Evolutionary conservation across 1,140 invertebrate genomes (phyloP).

Genomic region (Ephestia elutella): DNA sequence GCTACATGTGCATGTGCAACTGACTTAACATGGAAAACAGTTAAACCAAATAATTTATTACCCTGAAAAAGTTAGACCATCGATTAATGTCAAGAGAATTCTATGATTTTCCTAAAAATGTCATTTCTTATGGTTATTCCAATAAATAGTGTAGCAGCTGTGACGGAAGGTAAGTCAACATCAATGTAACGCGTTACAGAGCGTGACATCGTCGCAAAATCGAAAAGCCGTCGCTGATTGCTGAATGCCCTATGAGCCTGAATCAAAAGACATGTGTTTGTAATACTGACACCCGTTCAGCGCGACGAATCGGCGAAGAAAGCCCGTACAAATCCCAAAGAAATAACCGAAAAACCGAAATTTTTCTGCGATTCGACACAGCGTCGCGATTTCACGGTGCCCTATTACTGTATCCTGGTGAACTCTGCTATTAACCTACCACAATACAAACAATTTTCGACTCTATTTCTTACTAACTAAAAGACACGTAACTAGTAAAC

Average conservation of each 20-base stretch:
- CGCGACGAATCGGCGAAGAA: constrained; percentile 67
- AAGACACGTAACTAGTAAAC: constrained; percentile 17
- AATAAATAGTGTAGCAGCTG: constrained; percentile 49
- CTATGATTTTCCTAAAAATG: constrained; percentile 6
- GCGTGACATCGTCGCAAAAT: constrained; percentile 69
- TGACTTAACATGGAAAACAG: too few species aligned
- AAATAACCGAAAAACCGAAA: constrained; percentile 74
- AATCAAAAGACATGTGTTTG: constrained; percentile 71
- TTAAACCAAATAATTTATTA: not conserved
- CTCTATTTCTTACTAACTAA: not conserved
- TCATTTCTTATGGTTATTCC: not conserved
- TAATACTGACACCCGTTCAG: constrained; percentile 68
- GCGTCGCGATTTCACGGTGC: constrained; percentile 60
- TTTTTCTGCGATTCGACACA: constrained; percentile 71
- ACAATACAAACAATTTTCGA: not conserved
- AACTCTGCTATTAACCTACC: not conserved
- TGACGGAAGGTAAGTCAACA: constrained; percentile 73
- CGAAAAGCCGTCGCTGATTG: constrained; percentile 60
- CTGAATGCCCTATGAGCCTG: constrained; percentile 42
- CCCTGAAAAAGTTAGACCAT: not conserved
- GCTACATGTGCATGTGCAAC: too few species aligned
- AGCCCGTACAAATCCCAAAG: constrained; percentile 72
- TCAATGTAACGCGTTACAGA: constrained; percentile 64
- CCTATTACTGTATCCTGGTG: constrained; percentile 53
- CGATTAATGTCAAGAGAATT: not conserved